Evolutionary conservation across 2,797 vertebrate species (phyloP).

Genomic region (Myotis findleyi): DNA sequence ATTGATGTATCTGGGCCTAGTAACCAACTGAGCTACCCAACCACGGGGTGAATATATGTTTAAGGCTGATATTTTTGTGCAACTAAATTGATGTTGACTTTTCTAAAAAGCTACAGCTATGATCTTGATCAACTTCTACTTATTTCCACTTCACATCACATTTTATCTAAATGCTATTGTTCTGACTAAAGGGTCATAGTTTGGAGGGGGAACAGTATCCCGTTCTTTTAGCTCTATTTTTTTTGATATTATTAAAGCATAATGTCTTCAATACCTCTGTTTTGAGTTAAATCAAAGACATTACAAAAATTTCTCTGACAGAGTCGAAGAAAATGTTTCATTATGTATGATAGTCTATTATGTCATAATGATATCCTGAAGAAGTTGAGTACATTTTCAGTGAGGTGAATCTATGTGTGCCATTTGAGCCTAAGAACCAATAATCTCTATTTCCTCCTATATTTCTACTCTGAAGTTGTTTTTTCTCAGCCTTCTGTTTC

Average conservation of each 20-base stretch:
- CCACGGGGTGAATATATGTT: not conserved
- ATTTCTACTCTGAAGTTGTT: not conserved
- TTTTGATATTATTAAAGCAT: not conserved
- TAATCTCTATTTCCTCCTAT: not conserved
- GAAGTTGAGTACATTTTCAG: not conserved
- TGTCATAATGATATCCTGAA: not conserved
- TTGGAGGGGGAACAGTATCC: slow-evolving; percentile 22
- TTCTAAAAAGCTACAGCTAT: slow-evolving; percentile 44
- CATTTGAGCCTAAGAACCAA: not conserved
- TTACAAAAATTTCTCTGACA: not conserved
- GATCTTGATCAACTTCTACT: not conserved
- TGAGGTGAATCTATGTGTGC: not conserved
- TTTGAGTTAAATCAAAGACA: slow-evolving; percentile 34
- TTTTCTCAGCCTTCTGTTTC: not conserved
- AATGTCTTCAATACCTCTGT: slow-evolving; percentile 12
- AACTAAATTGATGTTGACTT: not conserved
- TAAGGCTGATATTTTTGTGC: slow-evolving; percentile 1
- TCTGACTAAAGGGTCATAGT: slow-evolving; percentile 17
- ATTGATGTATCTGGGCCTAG: not conserved
- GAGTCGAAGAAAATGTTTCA: not conserved
- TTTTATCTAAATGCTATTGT: not conserved
- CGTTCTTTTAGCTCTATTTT: not conserved
- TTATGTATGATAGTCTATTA: not conserved
- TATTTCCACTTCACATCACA: not conserved
- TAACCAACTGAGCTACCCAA: not conserved